phyloP scores from a whole-genome alignment of 2,888 invertebrate genomes.

The Apamea crenata region DNA sequence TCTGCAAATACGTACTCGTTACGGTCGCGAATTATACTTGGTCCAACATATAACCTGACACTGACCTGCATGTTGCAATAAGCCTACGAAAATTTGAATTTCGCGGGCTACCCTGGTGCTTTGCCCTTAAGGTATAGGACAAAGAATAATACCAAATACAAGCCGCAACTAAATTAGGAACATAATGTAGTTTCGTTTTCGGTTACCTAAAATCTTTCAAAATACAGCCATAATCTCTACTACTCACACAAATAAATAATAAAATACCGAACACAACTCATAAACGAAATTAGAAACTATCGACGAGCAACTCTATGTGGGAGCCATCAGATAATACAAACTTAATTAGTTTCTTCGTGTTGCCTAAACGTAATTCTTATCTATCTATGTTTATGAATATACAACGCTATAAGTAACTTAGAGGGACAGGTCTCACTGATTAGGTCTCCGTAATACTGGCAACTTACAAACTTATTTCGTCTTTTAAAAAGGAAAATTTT shows the following conservation, averaged over 20 bases:
- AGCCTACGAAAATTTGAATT: neutral
- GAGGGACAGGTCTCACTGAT: conserved; percentile 85
- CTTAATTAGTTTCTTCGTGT: conserved; percentile 80
- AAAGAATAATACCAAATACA: neutral
- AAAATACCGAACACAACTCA: conserved; percentile 21
- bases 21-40: neutral
- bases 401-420: conserved; percentile 78
- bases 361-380: conserved; percentile 77
- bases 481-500: conserved; percentile 22
- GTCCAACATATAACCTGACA: neutral
- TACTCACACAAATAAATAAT: neutral
- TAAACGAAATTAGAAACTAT: conserved; percentile 51
- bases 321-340: conserved; percentile 69
- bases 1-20: neutral
- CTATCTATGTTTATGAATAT: conserved; percentile 81
- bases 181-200: neutral
- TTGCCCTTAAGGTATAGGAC: neutral
- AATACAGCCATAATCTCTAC: conserved; percentile 7
- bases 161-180: neutral
- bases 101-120: neutral
- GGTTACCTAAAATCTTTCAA: neutral
- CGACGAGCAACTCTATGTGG: conserved; percentile 50
- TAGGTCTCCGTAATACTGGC: conserved; percentile 77
- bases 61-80: neutral
- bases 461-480: conserved; percentile 51